Evolutionary conservation across 1,140 invertebrate genomes (phyloP).

Genomic region (Drosophila varians): DNA sequence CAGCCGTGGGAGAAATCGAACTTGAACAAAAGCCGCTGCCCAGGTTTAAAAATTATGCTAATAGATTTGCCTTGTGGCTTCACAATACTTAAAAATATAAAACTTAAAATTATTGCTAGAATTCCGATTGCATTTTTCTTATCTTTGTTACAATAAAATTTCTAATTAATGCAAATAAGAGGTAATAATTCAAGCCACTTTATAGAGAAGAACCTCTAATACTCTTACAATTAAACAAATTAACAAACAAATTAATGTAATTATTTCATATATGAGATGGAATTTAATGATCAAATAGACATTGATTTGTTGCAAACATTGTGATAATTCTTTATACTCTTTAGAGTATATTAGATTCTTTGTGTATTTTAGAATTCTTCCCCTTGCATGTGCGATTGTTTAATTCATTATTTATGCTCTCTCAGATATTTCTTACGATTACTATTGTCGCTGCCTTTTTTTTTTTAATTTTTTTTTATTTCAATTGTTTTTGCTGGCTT

Average conservation of each 20-base stretch:
- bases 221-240: too few relatives aligned
- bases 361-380: background rate
- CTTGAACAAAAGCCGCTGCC: slow-evolving; percentile 12
- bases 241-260: too few relatives aligned
- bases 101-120: background rate
- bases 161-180: background rate
- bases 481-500: slow-evolving; percentile 10
- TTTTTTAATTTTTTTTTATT: slow-evolving; percentile 24
- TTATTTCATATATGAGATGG: background rate
- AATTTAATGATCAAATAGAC: background rate
- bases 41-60: slow-evolving; percentile 25
- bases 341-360: background rate
- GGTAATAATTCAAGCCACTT: too few relatives aligned
- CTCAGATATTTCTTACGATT: slow-evolving; percentile 45
- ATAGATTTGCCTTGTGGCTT: slow-evolving; percentile 8
- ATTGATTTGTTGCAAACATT: background rate
- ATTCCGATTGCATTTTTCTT: background rate
- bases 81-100: background rate
- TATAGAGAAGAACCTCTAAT: background rate
- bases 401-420: slow-evolving; percentile 41
- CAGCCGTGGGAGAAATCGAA: slow-evolving; percentile 39
- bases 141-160: slow-evolving; percentile 3
- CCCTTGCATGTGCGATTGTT: slow-evolving; percentile 5
- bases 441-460: slow-evolving; percentile 21
- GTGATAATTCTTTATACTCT: background rate